These are phyloP conservation scores for Chelon auratus DNA, from an alignment of 2,797 vertebrate genomes.

Conservation along the genomic window DNA sequence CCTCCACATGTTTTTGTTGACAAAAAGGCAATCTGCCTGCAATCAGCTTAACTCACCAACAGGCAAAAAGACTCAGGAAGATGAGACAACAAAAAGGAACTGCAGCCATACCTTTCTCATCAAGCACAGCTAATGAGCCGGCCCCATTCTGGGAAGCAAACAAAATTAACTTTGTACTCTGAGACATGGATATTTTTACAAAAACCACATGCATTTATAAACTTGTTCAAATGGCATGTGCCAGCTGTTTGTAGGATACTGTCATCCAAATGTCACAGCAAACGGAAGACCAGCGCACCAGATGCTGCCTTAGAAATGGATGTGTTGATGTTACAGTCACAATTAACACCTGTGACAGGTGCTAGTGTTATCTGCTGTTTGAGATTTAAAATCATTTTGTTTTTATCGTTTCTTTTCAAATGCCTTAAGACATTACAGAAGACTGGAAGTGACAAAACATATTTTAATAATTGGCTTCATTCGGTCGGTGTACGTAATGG, in stretches of 20 bases:
- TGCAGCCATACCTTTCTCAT: constrained; percentile 10
- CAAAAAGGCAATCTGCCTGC: constrained; percentile 35
- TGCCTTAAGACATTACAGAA: constrained; percentile 23
- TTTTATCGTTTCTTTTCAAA: not conserved
- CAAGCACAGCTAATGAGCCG: constrained; percentile 24
- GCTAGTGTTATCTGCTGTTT: constrained; percentile 36
- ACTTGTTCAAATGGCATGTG: constrained; percentile 7
- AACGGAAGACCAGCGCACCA: constrained; percentile 34
- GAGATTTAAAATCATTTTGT: constrained; percentile 15
- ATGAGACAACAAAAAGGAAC: constrained; percentile 19
- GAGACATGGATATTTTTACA: not conserved
- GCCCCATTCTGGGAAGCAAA: constrained; percentile 14
- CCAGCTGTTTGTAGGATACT: constrained; percentile 13
- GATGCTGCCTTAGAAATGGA: constrained; percentile 49
- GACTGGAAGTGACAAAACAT: constrained; percentile 16
- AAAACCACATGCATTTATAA: constrained; percentile 19
- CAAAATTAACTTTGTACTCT: constrained; percentile 7
- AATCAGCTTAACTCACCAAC: constrained; percentile 29
- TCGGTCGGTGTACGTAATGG: constrained; percentile 7
- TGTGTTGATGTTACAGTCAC: constrained; percentile 43
- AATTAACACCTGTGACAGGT: constrained; percentile 65
- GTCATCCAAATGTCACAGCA: constrained; percentile 42
- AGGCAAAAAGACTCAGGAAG: constrained; percentile 17
- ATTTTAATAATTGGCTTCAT: constrained; percentile 36
- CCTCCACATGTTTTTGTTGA: constrained; percentile 29